Base-by-base conservation (phyloP, 35 echinoderm and acorn worm genomes). In the Apostichopus parvimensis region DNA sequence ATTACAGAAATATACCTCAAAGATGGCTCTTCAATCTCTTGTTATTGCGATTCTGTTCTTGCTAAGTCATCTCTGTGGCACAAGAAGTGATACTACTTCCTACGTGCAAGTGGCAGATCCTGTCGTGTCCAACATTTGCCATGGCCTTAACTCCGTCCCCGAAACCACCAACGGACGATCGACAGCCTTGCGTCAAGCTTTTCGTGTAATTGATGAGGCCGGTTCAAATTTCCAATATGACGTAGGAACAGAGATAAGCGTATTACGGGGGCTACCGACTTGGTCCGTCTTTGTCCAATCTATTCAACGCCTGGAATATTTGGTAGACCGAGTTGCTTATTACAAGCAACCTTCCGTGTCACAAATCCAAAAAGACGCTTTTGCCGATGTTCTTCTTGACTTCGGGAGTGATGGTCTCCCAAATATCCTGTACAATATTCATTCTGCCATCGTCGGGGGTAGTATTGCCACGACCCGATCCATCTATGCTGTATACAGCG, bases 211-310 rank as follows among this genome's bases (percentile, higher is more conserved):
- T 24, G 79, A 82, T 24, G 18, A 24, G 6, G 79, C 79, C 45
- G 79, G 79, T 53, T 82, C 79, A 82, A 26, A 82, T 82, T 82
- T 82, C 24, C 79, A 57, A 45, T 53, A 82, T 26, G 45, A 82
- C 79, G n/a, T 82, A 15, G 45, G 22, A 57, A 54, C 45, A 12
- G 79, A 82, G 45, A 54, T 52, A 9, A 34, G 12, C 28, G 71
- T 75, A 20, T 75, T 75, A 22, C 71, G 71, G 7, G 71, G 71
- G n/a, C 20, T 75, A 75, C 71, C 71, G 17, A 20, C 71, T 8
- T 75, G 71, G 71, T 58, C 81, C 55, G 13, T 6, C 7, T 88
- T 88, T 57, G 72, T 72, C 26, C 61, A 88, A 54, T 28, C 14
- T 14, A 64, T 88, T 5, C 62, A 64, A 14, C 86, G 86, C 6